Base-by-base conservation (phyloP, 2,888 invertebrate species). In the Nezara viridula region DNA sequence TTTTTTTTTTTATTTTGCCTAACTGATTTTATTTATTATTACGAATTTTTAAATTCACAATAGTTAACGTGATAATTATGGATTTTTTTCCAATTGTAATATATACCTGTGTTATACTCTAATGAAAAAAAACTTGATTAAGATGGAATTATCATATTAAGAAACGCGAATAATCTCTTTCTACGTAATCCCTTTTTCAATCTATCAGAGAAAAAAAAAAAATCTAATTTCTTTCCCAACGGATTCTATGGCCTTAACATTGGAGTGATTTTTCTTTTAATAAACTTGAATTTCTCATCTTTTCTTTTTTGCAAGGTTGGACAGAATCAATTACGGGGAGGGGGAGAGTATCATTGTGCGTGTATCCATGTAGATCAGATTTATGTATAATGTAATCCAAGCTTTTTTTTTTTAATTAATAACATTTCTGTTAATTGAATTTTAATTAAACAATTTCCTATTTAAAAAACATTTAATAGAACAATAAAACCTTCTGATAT, bases 191-290 rank as follows among this genome's bases (percentile, higher is more conserved):
- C 55, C 55, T n/a, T n/a, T 55, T n/a, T 55, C 55, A 55, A 55
- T 55, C 55, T n/a, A 55, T n/a, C 55, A 2, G n/a, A n/a, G n/a
- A n/a, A n/a, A 2, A 6, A n/a, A 55, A 7, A 55, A 55, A n/a
- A 55, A 55, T 55, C 55, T 55, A 55, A 55, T 55, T 55, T n/a
- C 55, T 55, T 55, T 55, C 9, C 55, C 55, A n/a, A 7, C 24
- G n/a, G 55, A 55, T 55, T 55, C 55, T 55, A n/a, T 55, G 7
- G 55, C 55, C 55, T 55, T 55, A 55, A 55, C 55, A n/a, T n/a
- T n/a, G 7, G 21, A 50, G 7, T 55, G 55, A 55, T n/a, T 55
- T 55, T 55, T 55, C 55, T 55, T 55, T 55, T 55, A 55, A 55
- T 55, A 55, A 55, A 55, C 55, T 55, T n/a, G 55, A 55, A 55